phyloP scores from a whole-genome alignment of 2,113 vertebrate species.

The Tachycineta bicolor region DNA sequence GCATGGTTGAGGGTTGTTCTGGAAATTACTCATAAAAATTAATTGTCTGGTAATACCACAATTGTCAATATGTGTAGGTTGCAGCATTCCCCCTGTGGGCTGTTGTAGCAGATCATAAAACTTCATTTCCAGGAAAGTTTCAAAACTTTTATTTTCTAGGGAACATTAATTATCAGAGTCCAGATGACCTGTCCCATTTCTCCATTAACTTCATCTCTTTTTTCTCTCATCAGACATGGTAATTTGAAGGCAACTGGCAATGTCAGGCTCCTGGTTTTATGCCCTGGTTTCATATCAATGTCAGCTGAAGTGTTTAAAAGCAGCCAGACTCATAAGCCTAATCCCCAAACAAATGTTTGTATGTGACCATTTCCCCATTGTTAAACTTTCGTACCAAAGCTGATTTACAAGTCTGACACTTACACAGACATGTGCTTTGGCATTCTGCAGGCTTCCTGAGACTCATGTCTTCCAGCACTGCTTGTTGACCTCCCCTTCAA shows the following conservation, averaged over 20 bases:
- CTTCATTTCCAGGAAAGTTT: constrained; percentile 71
- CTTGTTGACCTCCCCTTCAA: background rate
- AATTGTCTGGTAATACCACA: constrained; percentile 66
- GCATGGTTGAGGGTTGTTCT: constrained; percentile 24
- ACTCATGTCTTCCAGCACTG: background rate
- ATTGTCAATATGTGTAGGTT: constrained; percentile 63
- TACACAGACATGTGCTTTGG: background rate
- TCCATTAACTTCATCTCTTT: constrained; percentile 40
- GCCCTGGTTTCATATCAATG: background rate
- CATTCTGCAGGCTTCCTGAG: background rate
- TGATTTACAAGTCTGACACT: constrained; percentile 53
- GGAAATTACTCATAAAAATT: constrained; percentile 68
- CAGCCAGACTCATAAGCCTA: background rate
- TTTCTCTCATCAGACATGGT: background rate
- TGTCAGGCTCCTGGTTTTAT: constrained; percentile 21
- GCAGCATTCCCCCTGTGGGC: constrained; percentile 53
- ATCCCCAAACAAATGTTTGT: background rate
- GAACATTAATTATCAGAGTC: constrained; percentile 51
- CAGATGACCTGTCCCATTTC: constrained; percentile 32
- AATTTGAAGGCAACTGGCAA: constrained; percentile 39
- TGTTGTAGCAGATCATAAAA: constrained; percentile 66
- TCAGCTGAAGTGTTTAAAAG: constrained; percentile 34
- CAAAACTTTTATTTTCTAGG: constrained; percentile 71
- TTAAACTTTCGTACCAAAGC: constrained; percentile 28
- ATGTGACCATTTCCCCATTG: background rate